phyloP scores from a whole-genome alignment of 2,797 vertebrate species.

The Dermochelys coriacea region DNA sequence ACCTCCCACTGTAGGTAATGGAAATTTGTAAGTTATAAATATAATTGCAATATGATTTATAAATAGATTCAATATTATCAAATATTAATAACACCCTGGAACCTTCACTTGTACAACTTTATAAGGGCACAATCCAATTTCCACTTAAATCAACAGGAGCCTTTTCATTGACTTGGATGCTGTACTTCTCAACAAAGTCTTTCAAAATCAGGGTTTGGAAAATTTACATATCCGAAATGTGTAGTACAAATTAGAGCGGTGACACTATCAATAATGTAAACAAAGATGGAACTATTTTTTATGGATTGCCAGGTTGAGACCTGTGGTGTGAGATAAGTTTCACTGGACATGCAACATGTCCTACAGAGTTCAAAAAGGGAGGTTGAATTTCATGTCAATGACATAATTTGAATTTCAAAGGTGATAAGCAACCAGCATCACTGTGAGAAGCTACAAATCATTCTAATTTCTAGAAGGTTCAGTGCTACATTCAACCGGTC shows the following conservation, averaged over 20 bases:
- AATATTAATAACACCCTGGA: background rate
- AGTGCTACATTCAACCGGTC: background rate
- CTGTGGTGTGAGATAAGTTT: background rate
- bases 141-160: fast-evolving
- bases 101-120: background rate
- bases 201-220: background rate
- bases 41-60: background rate
- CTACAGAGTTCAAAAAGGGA: background rate
- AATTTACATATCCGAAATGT: background rate
- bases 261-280: background rate
- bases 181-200: background rate
- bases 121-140: background rate
- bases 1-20: background rate
- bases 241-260: fast-evolving
- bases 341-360: background rate
- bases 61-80: background rate
- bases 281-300: background rate
- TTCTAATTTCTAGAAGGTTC: background rate
- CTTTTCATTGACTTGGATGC: background rate
- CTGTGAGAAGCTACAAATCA: background rate
- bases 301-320: background rate
- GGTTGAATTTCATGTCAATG: background rate
- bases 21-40: fast-evolving
- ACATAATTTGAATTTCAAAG: background rate
- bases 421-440: background rate